Percentiles rank a stretch among this genome's conserved stretches.
Evolutionary conservation across 2,888 invertebrate genomes (phyloP).

Genomic region (Cephus pygmeus): DNA sequence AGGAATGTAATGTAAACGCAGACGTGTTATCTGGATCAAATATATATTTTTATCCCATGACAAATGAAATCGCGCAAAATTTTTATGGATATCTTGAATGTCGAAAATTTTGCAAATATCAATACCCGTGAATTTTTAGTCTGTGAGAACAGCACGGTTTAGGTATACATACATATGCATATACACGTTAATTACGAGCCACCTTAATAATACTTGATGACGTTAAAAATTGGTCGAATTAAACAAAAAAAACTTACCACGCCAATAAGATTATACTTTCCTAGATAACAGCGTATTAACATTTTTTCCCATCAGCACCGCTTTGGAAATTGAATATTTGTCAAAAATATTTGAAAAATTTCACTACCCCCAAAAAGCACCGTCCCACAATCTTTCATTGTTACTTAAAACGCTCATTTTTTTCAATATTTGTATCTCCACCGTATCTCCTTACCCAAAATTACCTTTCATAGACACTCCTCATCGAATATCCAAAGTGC

Average conservation of each 20-base stretch:
- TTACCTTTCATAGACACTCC: background rate
- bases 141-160: background rate
- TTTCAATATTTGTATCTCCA: background rate
- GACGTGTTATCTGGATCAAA: background rate
- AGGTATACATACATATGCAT: background rate
- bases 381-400: background rate
- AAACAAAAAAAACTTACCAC: background rate
- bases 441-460: background rate
- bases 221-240: background rate
- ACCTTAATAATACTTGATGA: background rate
- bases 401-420: background rate
- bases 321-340: background rate
- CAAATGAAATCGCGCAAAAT: background rate
- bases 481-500: background rate
- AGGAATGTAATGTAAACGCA: slow-evolving; percentile 1
- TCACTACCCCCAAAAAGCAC: background rate
- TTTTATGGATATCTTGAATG: background rate
- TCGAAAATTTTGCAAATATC: background rate
- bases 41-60: background rate
- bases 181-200: background rate
- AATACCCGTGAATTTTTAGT: background rate
- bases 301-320: background rate
- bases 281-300: background rate
- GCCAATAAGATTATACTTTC: background rate
- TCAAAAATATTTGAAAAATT: no score